A percentile compares a stretch with the other conserved stretches of the same genome.
Conservation (phyloP, 2,113 vertebrate genomes). For the Forbesichthys papilliferus region DNA sequence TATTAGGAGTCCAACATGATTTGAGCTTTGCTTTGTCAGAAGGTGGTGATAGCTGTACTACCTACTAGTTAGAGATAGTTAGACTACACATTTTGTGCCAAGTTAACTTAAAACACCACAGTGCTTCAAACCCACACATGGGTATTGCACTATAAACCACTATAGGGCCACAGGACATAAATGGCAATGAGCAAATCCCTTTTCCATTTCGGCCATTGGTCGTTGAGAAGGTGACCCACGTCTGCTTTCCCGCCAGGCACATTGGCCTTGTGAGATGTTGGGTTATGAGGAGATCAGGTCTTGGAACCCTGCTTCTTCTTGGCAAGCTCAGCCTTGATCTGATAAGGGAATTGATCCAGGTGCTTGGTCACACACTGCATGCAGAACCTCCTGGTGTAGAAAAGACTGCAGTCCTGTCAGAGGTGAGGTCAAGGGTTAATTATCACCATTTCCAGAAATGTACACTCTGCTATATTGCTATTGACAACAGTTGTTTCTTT, state of each 20-base stretch:
- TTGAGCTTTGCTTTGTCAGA: too few species aligned
- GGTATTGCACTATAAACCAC: neutral
- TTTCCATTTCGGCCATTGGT: neutral
- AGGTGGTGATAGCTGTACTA: too few species aligned
- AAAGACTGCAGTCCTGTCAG: slow-evolving; percentile 87
- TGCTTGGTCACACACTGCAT: slow-evolving; percentile 82
- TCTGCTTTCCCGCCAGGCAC: neutral
- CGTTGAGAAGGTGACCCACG: neutral
- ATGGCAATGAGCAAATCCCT: too few species aligned
- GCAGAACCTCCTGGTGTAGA: slow-evolving; percentile 88
- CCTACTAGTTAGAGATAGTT: too few species aligned
- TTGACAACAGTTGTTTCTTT: neutral
- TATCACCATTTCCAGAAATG: neutral
- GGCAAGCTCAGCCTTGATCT: slow-evolving; percentile 81
- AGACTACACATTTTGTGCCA: too few species aligned
- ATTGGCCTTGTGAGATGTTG: slow-evolving; percentile 31
- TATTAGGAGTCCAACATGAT: too few species aligned
- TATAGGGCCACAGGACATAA: neutral
- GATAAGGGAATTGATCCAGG: slow-evolving; percentile 81
- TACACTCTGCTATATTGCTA: too few species aligned
- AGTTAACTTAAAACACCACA: neutral
- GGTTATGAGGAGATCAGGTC: neutral
- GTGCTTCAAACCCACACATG: neutral
- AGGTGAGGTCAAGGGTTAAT: slow-evolving; percentile 4
- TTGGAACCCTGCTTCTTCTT: slow-evolving; percentile 73